Evolutionary conservation across 2,113 vertebrate species (phyloP), one percentile per base, ranked within the genome.

Genomic region (Puntigrus tetrazona): DNA sequence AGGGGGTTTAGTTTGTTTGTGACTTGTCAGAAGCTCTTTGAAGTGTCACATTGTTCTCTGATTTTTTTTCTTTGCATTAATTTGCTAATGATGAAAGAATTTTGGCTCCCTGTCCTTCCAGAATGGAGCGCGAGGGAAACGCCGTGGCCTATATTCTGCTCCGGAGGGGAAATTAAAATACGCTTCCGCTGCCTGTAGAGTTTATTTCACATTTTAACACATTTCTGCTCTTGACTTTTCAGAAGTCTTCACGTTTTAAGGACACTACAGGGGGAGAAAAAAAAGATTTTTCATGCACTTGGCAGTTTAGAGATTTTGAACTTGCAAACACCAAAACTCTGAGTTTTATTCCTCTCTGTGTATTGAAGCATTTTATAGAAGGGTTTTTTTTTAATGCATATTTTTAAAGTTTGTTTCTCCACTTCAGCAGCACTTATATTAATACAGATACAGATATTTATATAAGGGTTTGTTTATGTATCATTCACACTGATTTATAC

Each of bases 11-110:
- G 63, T 65, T 13, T 41, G 67, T 43, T 25, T 43, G 69, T 72
- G 69, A 13, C 36, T n/a, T 11, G 36, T 72, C 69, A 72, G 22
- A n/a, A 25, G 22, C 22, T 25, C 69, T 72, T 72, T 72, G 69
- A 72, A 72, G 69, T 41, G 34, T 41, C 36, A n/a, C 31, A 38
- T 78, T 78, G 52, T 78, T 78, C 18, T 77, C 22, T 25, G 75
- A 55, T 78, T 78, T 50, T 78, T 78, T 50, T 52, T 70, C 36
- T n/a, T 70, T 70, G 67, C 67, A 70, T 70, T 70, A 41, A 70
- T 69, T 50, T 81, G 13, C 63, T 81, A n/a, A 69, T 25, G 63
- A 81, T 70, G n/a, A 50, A 70, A 67, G 57, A 36, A 52, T 31
- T 70, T 1, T 25, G 6, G 38, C n/a, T 45, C 16, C 7, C 69